phyloP scores from a whole-genome alignment of 1,140 invertebrate genomes.

The Neotoxoptera formosana region DNA sequence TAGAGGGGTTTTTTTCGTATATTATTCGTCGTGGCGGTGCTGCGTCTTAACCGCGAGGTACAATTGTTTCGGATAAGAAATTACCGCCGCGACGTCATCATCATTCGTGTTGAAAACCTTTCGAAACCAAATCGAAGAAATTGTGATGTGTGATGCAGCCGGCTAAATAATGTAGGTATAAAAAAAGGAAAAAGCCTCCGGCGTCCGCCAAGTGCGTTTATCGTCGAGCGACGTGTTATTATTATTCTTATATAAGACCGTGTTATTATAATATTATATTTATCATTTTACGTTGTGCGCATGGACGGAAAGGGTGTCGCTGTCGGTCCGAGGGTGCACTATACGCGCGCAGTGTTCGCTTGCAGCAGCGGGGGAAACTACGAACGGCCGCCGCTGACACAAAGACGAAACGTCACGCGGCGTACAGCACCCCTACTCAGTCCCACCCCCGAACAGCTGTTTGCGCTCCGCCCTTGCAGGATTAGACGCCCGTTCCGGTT shows the following conservation, averaged over 20 bases:
- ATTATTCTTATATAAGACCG: not conserved
- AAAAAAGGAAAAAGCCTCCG: not conserved
- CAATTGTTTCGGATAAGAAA: not conserved
- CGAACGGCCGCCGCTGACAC: not conserved
- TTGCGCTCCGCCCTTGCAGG: not conserved
- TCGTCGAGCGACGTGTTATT: not conserved
- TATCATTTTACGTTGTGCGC: not conserved
- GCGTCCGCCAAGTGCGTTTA: not conserved
- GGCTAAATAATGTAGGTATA: not conserved
- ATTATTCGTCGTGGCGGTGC: not conserved
- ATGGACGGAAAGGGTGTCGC: not conserved
- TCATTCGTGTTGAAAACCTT: not conserved
- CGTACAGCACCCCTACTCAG: not conserved
- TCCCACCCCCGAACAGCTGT: constrained; percentile 24
- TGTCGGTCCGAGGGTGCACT: not conserved
- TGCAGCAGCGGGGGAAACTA: not conserved
- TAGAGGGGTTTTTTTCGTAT: not conserved
- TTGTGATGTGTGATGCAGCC: not conserved
- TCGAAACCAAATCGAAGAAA: not conserved
- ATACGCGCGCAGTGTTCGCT: not conserved
- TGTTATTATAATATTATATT: not conserved
- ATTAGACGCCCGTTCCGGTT: not conserved
- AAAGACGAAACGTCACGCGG: constrained; percentile 31
- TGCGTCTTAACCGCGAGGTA: not conserved
- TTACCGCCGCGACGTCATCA: not conserved